These are phyloP conservation scores for Callipepla squamata DNA, from an alignment of 2,113 vertebrate species.

Conservation along the genomic window DNA sequence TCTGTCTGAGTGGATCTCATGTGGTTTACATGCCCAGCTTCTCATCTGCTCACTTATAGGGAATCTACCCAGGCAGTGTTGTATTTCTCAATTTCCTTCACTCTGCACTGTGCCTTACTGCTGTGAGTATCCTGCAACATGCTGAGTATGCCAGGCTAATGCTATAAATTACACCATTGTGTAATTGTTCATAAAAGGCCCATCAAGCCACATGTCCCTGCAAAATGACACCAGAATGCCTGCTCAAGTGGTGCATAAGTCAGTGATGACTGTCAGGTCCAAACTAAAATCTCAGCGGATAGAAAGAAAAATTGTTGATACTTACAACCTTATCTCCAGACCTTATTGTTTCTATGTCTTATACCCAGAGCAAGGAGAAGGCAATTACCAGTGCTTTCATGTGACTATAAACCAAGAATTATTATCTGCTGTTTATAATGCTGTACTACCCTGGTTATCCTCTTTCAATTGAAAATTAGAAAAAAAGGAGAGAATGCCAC, in stretches of 20 bases:
- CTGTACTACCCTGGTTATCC: not conserved
- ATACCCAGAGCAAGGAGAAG: slow-evolving; percentile 6
- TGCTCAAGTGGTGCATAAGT: slow-evolving; percentile 7
- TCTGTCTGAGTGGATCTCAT: not conserved
- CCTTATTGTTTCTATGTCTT: not conserved
- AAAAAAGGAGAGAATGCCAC: not conserved
- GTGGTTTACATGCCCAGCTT: not conserved
- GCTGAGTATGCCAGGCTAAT: not conserved
- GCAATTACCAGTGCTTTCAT: slow-evolving; percentile 18
- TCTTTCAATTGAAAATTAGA: not conserved
- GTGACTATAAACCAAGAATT: not conserved
- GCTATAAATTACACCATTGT: not conserved
- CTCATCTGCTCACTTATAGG: not conserved
- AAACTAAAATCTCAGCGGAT: not conserved
- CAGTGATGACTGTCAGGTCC: not conserved
- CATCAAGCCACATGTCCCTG: slow-evolving; percentile 11
- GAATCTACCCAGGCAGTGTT: not conserved
- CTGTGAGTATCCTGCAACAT: not conserved
- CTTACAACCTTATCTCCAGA: not conserved
- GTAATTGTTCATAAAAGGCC: slow-evolving; percentile 20
- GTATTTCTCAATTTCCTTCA: not conserved
- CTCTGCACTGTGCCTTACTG: not conserved
- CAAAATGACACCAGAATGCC: not conserved
- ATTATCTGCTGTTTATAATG: not conserved
- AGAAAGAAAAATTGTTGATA: not conserved